Evolutionary conservation across 2,888 invertebrate genomes (phyloP), one percentile per base, ranked within the genome.

Genomic region (Spicauda simplicius): DNA sequence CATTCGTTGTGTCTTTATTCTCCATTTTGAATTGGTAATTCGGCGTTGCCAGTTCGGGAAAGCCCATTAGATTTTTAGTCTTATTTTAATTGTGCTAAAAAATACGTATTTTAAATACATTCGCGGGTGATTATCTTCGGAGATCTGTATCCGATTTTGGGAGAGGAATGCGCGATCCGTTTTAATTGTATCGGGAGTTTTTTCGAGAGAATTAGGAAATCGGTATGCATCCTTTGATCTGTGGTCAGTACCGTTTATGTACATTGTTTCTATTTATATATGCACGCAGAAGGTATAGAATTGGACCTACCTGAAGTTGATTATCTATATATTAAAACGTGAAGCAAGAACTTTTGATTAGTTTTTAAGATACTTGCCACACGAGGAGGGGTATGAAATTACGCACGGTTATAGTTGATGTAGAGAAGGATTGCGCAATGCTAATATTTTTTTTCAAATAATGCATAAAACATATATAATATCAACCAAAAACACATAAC

Each of bases 11-110:
- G 59, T 65, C 65, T 65, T 65, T 65, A 65, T 59, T 65, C 59
- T 65, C 59, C 59, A 59, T 65, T 65, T 65, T 65, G 65, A 65
- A 65, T 65, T 66, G 66, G 66, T 60, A 66, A 67, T 67, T 67
- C 50, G 55, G 56, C 19, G 61, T 67, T 61, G 66, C 66, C 66
- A 67, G 66, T 67, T 61, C 55, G 66, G 66, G 61, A 66, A 67
- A 67, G 60, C 66, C 66, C 66, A 66, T 66, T 66, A 66, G 66
- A 66, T 61, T 60, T 66, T 66, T 66, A 66, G 66, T 56, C 45
- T 59, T 65, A 54, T 64, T 58, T 58, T 50, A 58, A 53, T 64
- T 58, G 58, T 45, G 20, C 20, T 56, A 57, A 65, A 65, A 65
- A 65, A 65, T 53, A 37, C 33, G 66, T 60, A 60, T 60, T 66